phyloP scores from a whole-genome alignment of 2,797 vertebrate species.

The Chaenodraco wilsoni region DNA sequence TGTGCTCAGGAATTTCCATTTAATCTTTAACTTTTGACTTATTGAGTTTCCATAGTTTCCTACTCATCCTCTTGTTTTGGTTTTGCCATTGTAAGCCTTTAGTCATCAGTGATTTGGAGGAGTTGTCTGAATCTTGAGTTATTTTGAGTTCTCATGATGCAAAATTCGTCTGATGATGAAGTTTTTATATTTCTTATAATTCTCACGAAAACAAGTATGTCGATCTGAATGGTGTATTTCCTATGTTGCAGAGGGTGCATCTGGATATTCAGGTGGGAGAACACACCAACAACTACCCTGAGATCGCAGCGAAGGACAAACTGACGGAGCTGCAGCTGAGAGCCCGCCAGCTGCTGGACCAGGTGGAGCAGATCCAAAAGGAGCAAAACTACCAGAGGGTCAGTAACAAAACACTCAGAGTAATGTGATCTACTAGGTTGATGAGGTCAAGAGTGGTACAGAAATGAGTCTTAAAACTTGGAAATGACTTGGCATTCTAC shows the following conservation, averaged over 20 bases:
- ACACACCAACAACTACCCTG: constrained; percentile 96
- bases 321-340: constrained; percentile 93
- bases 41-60: too few relatives aligned
- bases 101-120: too few relatives aligned
- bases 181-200: background rate
- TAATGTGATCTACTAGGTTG: background rate
- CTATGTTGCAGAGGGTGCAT: constrained; percentile 88
- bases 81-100: too few relatives aligned
- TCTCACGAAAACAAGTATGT: background rate
- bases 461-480: too few relatives aligned
- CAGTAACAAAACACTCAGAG: constrained; percentile 52
- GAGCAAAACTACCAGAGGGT: constrained; percentile 97
- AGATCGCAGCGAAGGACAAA: constrained; percentile 96
- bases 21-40: too few relatives aligned
- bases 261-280: constrained; percentile 95
- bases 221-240: background rate
- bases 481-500: too few relatives aligned
- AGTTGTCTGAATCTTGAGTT: too few relatives aligned
- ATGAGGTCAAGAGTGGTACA: too few relatives aligned
- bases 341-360: constrained; percentile 92
- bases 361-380: constrained; percentile 97
- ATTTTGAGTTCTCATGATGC: too few relatives aligned
- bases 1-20: too few relatives aligned
- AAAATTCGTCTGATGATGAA: background rate
- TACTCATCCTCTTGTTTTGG: too few relatives aligned